Evolutionary conservation across 2,113 vertebrate genomes (phyloP).

Genomic region (Heterocephalus glaber): DNA sequence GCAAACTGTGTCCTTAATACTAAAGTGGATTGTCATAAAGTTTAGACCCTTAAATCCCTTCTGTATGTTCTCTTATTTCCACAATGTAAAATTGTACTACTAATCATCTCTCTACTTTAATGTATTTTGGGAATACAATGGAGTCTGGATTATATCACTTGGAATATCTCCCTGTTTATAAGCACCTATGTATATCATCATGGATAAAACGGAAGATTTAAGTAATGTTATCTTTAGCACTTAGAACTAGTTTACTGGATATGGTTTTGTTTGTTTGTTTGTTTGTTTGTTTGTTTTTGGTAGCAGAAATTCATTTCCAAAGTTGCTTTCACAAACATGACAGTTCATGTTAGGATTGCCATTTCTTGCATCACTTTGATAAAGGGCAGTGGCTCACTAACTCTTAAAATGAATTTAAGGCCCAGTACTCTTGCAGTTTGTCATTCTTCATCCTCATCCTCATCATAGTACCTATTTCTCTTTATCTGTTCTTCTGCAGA

Average conservation of each 20-base stretch:
- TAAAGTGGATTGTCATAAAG: too few relatives aligned
- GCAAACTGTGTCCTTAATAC: too few relatives aligned
- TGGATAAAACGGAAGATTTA: conserved; percentile 57
- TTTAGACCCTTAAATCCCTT: too few relatives aligned
- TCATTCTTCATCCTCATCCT: too few relatives aligned
- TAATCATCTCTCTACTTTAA: conserved; percentile 52
- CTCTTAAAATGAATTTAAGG: conserved; percentile 79
- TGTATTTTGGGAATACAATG: not conserved
- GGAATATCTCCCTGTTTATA: not conserved
- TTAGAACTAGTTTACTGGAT: conserved; percentile 47
- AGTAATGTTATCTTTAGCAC: conserved; percentile 12
- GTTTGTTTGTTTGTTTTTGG: too few relatives aligned
- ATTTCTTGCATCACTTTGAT: too few relatives aligned
- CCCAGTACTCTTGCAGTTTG: conserved; percentile 74
- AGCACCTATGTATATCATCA: too few relatives aligned
- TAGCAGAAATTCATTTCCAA: conserved; percentile 62
- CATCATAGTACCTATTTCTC: too few relatives aligned
- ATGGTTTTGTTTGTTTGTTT: not conserved
- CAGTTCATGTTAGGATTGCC: conserved; percentile 26
- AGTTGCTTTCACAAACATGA: conserved; percentile 60
- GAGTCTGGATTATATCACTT: not conserved
- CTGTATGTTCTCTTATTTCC: too few relatives aligned
- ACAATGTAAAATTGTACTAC: conserved; percentile 54
- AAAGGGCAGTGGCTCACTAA: too few relatives aligned
- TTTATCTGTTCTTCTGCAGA: too few relatives aligned